A percentile compares a stretch with the other conserved stretches of the same genome.
Conservation (phyloP, 2,888 invertebrate species). For the Drosophila koepferae region DNA sequence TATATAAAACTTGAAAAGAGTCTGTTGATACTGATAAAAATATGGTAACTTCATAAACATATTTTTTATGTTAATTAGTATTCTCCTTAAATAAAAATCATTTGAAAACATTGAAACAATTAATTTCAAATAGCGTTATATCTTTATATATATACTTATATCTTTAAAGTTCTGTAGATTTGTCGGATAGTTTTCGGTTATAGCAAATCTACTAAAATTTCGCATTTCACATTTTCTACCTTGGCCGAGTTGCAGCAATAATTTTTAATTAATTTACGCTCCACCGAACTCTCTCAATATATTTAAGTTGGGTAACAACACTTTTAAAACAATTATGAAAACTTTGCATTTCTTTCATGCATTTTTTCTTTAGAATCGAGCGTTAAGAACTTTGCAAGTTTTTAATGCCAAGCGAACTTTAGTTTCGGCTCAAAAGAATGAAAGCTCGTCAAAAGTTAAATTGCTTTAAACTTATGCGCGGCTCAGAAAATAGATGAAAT, state of each 20-base stretch:
- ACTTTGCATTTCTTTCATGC: neutral
- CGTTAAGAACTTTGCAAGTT: constrained; percentile 51
- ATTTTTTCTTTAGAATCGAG: constrained; percentile 31
- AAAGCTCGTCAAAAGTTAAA: constrained; percentile 69
- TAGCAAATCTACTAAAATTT: too few relatives aligned
- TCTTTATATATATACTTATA: too few relatives aligned
- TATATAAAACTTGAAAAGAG: too few relatives aligned
- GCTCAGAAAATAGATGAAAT: constrained; percentile 6
- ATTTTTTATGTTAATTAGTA: too few relatives aligned
- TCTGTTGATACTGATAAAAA: too few relatives aligned
- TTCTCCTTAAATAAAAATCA: neutral
- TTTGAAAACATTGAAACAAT: neutral
- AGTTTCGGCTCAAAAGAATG: constrained; percentile 42
- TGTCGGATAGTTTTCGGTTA: neutral
- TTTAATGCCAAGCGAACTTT: constrained; percentile 25
- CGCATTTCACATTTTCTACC: neutral
- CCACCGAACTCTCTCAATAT: constrained; percentile 25
- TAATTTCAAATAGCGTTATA: too few relatives aligned
- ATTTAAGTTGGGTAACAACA: constrained; percentile 18
- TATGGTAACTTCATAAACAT: too few relatives aligned
- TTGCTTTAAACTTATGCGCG: constrained; percentile 67
- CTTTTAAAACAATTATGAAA: constrained; percentile 37
- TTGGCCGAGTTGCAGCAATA: constrained; percentile 2
- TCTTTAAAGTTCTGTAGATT: neutral
- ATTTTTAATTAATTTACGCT: constrained; percentile 40